These are phyloP conservation scores for Erythrolamprus reginae DNA, from an alignment of 2,113 vertebrate species.

Conservation along the genomic window DNA sequence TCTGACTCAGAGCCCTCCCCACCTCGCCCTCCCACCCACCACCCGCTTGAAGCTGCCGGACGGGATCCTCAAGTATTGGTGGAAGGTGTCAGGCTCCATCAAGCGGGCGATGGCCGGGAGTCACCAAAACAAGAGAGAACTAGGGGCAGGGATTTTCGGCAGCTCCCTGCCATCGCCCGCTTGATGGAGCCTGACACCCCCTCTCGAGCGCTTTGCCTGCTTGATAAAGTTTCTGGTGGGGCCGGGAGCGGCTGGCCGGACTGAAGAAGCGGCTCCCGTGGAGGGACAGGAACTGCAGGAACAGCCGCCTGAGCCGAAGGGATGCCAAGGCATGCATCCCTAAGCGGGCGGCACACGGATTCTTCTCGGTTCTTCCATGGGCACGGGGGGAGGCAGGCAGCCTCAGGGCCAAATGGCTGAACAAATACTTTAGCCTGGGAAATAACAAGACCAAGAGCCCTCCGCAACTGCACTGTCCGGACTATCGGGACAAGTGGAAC, in stretches of 20 bases:
- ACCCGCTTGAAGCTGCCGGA: too few relatives aligned
- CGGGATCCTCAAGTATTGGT: too few relatives aligned
- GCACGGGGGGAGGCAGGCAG: neutral
- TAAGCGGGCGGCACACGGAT: slow-evolving; percentile 14
- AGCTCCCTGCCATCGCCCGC: too few relatives aligned
- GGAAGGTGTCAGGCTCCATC: too few relatives aligned
- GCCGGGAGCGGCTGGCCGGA: slow-evolving; percentile 15
- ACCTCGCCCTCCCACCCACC: too few relatives aligned
- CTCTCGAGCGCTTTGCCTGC: too few relatives aligned
- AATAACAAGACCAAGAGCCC: slow-evolving; percentile 72
- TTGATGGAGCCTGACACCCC: too few relatives aligned
- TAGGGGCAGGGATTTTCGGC: too few relatives aligned
- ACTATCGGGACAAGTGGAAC: slow-evolving; percentile 70
- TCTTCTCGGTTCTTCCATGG: slow-evolving; percentile 24
- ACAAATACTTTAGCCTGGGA: slow-evolving; percentile 75
- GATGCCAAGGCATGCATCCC: slow-evolving; percentile 7
- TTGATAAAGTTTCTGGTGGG: neutral
- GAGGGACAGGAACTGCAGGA: slow-evolving; percentile 2
- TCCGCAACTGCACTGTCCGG: slow-evolving; percentile 70
- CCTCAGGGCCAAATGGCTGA: slow-evolving; percentile 69
- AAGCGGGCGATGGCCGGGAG: too few relatives aligned
- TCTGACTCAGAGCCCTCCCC: too few relatives aligned
- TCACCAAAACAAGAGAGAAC: too few relatives aligned
- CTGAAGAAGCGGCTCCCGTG: neutral
- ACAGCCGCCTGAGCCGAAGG: neutral